These are phyloP conservation scores for Hirtodrosophila histrioides DNA, from an alignment of 2,888 invertebrate species.

Conservation along the genomic window DNA sequence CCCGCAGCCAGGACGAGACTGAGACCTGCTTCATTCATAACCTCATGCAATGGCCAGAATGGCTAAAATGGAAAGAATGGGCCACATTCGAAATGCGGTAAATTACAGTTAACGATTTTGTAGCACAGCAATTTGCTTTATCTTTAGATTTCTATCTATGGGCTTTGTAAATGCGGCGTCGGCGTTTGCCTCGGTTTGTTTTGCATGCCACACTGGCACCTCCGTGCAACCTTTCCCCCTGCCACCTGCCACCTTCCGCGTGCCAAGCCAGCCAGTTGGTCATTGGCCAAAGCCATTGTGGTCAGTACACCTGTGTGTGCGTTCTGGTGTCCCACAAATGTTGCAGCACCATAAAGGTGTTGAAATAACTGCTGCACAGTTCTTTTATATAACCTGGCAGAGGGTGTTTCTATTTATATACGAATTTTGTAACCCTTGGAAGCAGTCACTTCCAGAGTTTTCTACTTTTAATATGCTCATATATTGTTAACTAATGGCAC, in stretches of 20 bases:
- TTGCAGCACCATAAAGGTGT: constrained; percentile 69
- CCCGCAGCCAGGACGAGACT: neutral
- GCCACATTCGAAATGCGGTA: constrained; percentile 73
- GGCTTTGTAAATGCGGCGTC: constrained; percentile 71
- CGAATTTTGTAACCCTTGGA: neutral
- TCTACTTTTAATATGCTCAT: no score
- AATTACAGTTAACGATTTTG: constrained; percentile 80
- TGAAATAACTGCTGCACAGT: constrained; percentile 72
- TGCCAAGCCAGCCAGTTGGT: constrained; percentile 33
- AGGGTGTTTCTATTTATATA: neutral
- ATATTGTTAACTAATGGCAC: no score
- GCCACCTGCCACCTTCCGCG: constrained; percentile 3
- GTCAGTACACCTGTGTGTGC: constrained; percentile 37
- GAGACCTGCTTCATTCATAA: constrained; percentile 50
- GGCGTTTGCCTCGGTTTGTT: constrained; percentile 66
- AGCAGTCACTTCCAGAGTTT: no score
- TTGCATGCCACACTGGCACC: constrained; percentile 66
- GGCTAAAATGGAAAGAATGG: constrained; percentile 34
- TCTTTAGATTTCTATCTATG: constrained; percentile 72
- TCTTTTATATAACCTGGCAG: neutral
- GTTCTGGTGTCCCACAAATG: constrained; percentile 50
- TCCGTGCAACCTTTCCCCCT: constrained; percentile 30
- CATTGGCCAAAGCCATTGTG: constrained; percentile 63
- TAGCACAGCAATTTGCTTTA: constrained; percentile 79
- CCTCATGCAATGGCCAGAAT: constrained; percentile 29